These are phyloP conservation scores for Cyphomyrus discorhynchus DNA, from an alignment of 2,113 vertebrate species.

Conservation along the genomic window DNA sequence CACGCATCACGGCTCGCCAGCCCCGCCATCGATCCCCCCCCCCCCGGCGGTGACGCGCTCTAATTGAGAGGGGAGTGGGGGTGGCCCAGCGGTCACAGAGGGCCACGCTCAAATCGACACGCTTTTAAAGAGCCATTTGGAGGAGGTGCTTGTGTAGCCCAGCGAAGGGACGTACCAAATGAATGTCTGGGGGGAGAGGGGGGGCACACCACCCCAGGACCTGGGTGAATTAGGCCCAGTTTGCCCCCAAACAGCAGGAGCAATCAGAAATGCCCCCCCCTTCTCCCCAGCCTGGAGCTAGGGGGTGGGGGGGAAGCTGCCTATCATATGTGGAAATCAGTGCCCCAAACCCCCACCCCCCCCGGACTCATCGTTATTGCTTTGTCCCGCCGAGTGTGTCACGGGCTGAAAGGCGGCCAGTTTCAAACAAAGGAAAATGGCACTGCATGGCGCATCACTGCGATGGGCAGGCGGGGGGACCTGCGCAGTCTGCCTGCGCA, in stretches of 20 bases:
- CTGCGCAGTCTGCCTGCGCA: background rate
- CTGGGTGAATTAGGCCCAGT: background rate
- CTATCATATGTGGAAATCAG: slow-evolving; percentile 6
- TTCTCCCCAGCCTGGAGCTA: background rate
- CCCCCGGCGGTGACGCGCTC: background rate
- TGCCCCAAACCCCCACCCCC: background rate
- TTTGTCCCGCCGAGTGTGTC: background rate
- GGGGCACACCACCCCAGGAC: background rate
- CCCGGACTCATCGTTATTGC: background rate
- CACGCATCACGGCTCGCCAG: background rate
- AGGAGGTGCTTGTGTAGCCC: background rate
- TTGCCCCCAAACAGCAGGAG: background rate
- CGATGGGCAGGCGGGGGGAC: background rate
- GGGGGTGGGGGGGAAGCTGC: background rate
- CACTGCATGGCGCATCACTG: background rate
- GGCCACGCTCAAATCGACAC: background rate
- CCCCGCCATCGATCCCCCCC: background rate
- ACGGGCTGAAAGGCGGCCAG: background rate
- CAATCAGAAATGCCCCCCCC: background rate
- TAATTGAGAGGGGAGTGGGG: slow-evolving; percentile 23
- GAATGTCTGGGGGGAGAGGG: background rate
- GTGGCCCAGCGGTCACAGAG: background rate
- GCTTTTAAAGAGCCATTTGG: slow-evolving; percentile 14
- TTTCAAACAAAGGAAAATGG: background rate
- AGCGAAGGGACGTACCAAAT: background rate